phyloP scores from a whole-genome alignment of 2,113 vertebrate genomes.

The Amblyopsis rosae region DNA sequence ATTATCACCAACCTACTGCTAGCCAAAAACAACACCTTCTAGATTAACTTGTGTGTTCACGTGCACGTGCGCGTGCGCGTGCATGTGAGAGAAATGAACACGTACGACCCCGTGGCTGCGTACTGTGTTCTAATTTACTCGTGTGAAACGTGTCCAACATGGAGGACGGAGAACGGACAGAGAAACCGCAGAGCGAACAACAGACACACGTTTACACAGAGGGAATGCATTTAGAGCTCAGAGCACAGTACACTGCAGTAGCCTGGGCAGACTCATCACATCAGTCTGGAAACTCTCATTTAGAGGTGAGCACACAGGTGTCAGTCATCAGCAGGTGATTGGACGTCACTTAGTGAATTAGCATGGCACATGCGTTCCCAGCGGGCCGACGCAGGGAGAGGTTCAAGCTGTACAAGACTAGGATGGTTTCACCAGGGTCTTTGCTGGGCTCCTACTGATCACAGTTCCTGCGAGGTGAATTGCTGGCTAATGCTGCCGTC shows the following conservation, averaged over 20 bases:
- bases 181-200: too few species aligned
- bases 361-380: neutral
- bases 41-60: neutral
- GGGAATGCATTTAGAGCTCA: too few species aligned
- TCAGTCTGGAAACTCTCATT: too few species aligned
- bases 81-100: neutral
- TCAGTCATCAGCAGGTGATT: too few species aligned
- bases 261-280: too few species aligned
- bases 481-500: neutral
- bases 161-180: slow-evolving; percentile 13
- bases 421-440: neutral
- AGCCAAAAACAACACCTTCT: neutral
- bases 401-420: too few species aligned
- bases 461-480: slow-evolving; percentile 9
- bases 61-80: neutral
- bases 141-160: slow-evolving; percentile 16
- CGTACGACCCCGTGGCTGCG: slow-evolving; percentile 4
- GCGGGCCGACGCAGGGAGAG: slow-evolving; percentile 2
- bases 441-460: slow-evolving; percentile 1
- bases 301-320: too few species aligned
- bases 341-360: too few species aligned
- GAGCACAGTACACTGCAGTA: too few species aligned
- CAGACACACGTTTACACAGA: too few species aligned
- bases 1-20: neutral
- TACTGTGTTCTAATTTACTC: slow-evolving; percentile 13